Evolutionary conservation across 2,113 vertebrate species (phyloP).

Genomic region (Xiphorhynchus elegans): DNA sequence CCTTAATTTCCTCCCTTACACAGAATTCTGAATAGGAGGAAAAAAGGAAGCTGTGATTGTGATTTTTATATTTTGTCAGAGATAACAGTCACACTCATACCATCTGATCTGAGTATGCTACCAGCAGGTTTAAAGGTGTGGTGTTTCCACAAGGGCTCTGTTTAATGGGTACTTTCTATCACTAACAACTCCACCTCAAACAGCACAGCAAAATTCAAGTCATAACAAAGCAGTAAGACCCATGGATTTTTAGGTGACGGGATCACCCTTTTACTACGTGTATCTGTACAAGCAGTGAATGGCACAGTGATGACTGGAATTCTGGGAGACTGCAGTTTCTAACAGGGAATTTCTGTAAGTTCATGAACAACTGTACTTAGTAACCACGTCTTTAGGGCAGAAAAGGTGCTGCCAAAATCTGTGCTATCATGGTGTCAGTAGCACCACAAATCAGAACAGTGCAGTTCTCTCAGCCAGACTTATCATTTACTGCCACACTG

Average conservation of each 20-base stretch:
- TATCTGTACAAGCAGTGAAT: background rate
- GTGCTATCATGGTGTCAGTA: background rate
- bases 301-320: background rate
- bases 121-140: background rate
- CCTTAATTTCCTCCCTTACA: background rate
- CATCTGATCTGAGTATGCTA: background rate
- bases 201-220: background rate
- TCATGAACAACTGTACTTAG: background rate
- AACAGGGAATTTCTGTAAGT: background rate
- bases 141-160: background rate
- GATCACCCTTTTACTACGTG: background rate
- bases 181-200: background rate
- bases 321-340: background rate
- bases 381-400: background rate
- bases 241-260: background rate
- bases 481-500: background rate
- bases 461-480: background rate
- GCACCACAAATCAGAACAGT: background rate
- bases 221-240: background rate
- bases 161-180: background rate
- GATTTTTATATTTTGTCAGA: background rate
- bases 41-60: background rate
- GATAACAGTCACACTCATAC: background rate
- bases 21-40: background rate
- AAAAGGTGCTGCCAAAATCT: background rate